These are phyloP conservation scores for Teleiodes luculella DNA, from an alignment of 2,888 invertebrate species.

Conservation along the genomic window DNA sequence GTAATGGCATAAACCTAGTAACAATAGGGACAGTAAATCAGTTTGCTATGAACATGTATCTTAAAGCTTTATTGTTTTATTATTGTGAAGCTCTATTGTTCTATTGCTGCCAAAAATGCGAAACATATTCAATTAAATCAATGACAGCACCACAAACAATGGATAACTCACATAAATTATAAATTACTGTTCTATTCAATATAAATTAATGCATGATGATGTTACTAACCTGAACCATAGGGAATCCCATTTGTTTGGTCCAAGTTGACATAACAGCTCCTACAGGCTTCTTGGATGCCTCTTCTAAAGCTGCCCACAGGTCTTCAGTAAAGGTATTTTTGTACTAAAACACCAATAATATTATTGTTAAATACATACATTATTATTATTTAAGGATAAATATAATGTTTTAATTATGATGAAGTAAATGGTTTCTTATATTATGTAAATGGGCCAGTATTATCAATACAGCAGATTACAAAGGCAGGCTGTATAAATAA, in stretches of 20 bases:
- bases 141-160: neutral
- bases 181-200: too few species aligned
- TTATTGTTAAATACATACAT: too few species aligned
- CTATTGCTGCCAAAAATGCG: neutral
- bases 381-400: too few species aligned
- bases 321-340: slow-evolving; percentile 96
- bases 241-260: slow-evolving; percentile 98
- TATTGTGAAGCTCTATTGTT: neutral
- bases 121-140: neutral
- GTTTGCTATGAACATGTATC: neutral
- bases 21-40: neutral
- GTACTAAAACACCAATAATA: slow-evolving; percentile 76
- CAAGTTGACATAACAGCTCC: slow-evolving; percentile 96
- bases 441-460: too few species aligned
- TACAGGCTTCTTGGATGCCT: slow-evolving; percentile 93
- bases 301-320: slow-evolving; percentile 93
- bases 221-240: slow-evolving; percentile 79
- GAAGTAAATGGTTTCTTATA: too few species aligned
- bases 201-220: neutral
- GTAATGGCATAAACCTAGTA: too few species aligned
- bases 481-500: too few species aligned
- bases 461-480: too few species aligned
- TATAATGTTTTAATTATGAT: too few species aligned
- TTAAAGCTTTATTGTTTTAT: neutral
- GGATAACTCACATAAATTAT: slow-evolving; percentile 1